These are phyloP conservation scores for Catharus fuscescens DNA, from an alignment of 2,113 vertebrate genomes.

Conservation along the genomic window DNA sequence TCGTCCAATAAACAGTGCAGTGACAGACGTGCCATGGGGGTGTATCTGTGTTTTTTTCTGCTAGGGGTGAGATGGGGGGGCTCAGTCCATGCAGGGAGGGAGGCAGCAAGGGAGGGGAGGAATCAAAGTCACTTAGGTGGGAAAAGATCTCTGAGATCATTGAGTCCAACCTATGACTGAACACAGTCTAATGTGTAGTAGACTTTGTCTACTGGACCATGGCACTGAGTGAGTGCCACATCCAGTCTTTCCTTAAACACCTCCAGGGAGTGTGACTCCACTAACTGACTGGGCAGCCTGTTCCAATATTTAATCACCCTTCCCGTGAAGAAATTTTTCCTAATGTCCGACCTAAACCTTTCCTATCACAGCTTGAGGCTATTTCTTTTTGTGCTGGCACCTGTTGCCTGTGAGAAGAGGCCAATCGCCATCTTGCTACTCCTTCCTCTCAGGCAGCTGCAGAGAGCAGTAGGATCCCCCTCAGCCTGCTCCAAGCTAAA, in stretches of 20 bases:
- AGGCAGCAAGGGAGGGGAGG: background rate
- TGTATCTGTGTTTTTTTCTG: too few species aligned
- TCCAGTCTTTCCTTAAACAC: background rate
- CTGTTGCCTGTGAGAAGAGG: background rate
- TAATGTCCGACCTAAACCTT: background rate
- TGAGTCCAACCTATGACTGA: rapidly evolving
- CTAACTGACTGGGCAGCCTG: background rate
- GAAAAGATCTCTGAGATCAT: background rate
- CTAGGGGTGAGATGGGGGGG: too few species aligned
- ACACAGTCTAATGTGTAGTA: too few species aligned
- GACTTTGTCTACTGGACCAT: background rate
- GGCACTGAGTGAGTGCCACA: background rate
- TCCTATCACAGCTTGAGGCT: background rate
- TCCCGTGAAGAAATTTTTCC: background rate
- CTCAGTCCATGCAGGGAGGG: rapidly evolving
- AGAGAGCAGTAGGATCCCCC: background rate
- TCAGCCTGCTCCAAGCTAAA: background rate
- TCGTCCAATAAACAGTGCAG: rapidly evolving
- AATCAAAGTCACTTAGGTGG: background rate
- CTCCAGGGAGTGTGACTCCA: background rate
- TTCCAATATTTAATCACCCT: background rate
- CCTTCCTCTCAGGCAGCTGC: too few species aligned
- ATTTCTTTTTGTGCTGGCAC: background rate
- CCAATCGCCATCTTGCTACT: background rate
- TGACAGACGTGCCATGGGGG: rapidly evolving